phyloP scores from a whole-genome alignment of 2,113 vertebrate species.

The Myxocyprinus asiaticus region DNA sequence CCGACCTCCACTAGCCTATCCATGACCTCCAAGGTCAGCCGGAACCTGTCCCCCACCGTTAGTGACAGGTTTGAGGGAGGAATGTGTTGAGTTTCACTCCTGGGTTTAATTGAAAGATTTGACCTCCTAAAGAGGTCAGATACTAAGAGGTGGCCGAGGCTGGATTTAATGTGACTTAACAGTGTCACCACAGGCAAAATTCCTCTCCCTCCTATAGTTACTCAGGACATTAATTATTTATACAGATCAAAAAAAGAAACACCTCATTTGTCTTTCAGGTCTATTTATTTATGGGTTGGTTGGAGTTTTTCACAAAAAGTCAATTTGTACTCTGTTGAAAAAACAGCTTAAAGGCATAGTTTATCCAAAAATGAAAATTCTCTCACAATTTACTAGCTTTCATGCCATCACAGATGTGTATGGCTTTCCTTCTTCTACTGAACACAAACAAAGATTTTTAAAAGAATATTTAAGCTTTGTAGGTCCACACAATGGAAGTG shows the following conservation, averaged over 20 bases:
- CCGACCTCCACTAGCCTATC: slow-evolving; percentile 33
- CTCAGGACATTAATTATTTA: slow-evolving; percentile 39
- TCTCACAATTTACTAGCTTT: too few relatives aligned
- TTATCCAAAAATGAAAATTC: too few relatives aligned
- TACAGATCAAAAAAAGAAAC: slow-evolving; percentile 31
- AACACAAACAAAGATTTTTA: too few relatives aligned
- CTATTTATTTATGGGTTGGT: slow-evolving; percentile 38
- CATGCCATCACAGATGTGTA: too few relatives aligned
- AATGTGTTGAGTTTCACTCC: slow-evolving; percentile 53
- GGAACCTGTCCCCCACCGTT: neutral
- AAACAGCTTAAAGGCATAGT: too few relatives aligned
- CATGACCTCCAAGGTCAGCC: slow-evolving; percentile 53
- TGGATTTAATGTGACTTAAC: slow-evolving; percentile 41
- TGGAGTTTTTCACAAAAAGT: neutral
- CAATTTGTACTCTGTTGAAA: neutral
- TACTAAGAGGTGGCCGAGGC: slow-evolving; percentile 12
- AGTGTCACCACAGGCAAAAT: slow-evolving; percentile 17
- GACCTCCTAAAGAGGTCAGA: slow-evolving; percentile 35
- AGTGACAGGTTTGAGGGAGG: slow-evolving; percentile 15
- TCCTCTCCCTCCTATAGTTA: neutral
- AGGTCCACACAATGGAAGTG: too few relatives aligned
- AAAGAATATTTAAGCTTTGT: too few relatives aligned
- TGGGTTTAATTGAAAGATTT: slow-evolving; percentile 42
- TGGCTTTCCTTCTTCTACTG: too few relatives aligned
- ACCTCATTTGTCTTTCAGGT: slow-evolving; percentile 22